Evolutionary conservation across 2,888 invertebrate genomes (phyloP).

Genomic region (Syrista parreyssii): DNA sequence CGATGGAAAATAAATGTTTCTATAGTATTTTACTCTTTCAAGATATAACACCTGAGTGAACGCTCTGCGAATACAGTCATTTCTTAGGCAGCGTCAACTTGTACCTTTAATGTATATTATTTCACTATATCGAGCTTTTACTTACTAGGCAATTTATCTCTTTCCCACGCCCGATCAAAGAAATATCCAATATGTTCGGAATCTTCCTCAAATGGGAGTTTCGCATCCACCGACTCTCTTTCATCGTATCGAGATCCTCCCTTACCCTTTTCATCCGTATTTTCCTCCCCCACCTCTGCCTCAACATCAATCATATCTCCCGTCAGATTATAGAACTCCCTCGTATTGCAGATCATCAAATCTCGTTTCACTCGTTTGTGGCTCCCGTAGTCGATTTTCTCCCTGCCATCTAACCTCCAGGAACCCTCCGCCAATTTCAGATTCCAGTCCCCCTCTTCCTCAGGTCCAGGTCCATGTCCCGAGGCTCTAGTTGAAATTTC

Average conservation of each 20-base stretch:
- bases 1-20: too few species aligned
- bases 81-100: not conserved
- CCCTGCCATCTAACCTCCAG: not conserved
- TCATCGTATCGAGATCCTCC: conserved; percentile 27
- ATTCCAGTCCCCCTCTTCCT: conserved; percentile 8
- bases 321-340: conserved; percentile 65
- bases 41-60: not conserved
- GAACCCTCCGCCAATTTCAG: conserved; percentile 3
- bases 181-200: conserved; percentile 67
- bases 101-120: not conserved
- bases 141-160: conserved; percentile 43
- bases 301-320: conserved; percentile 66
- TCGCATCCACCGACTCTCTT: conserved; percentile 15
- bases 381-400: conserved; percentile 13
- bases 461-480: conserved; percentile 7
- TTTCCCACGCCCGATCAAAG: conserved; percentile 65
- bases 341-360: conserved; percentile 25
- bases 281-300: conserved; percentile 42
- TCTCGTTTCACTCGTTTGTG: conserved; percentile 21
- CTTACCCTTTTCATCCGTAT: conserved; percentile 23
- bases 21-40: not conserved
- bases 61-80: not conserved
- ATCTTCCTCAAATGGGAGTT: conserved; percentile 38
- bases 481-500: conserved; percentile 14
- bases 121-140: not conserved